phyloP scores from a whole-genome alignment of 2,797 vertebrate genomes.

The Lycodopsis pacificus region DNA sequence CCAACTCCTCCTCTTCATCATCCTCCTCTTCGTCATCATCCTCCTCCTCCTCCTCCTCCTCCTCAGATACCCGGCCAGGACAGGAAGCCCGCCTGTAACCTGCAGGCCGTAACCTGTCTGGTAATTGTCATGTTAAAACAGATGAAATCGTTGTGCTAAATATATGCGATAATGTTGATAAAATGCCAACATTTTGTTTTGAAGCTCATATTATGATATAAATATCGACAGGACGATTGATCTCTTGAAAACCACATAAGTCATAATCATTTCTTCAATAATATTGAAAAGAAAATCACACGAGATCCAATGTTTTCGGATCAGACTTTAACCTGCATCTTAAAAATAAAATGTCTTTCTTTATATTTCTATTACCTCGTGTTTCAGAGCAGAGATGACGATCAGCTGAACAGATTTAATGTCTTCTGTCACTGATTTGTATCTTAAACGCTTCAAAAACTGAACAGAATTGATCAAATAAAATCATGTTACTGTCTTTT shows the following conservation, averaged over 20 bases:
- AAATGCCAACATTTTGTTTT: too few species aligned
- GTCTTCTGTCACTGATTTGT: neutral
- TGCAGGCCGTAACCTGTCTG: neutral
- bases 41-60: neutral
- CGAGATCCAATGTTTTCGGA: neutral
- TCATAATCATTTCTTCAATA: neutral
- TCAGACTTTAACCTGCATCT: neutral
- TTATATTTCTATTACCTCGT: neutral
- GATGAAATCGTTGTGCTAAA: neutral
- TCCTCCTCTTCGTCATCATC: neutral
- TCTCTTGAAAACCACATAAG: neutral
- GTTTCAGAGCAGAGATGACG: constrained; percentile 1
- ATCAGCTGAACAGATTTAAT: neutral
- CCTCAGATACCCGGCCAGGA: constrained; percentile 51
- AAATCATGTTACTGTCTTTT: constrained; percentile 26
- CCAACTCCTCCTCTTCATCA: neutral
- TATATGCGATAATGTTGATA: neutral
- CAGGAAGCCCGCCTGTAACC: constrained; percentile 55
- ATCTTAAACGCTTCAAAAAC: neutral
- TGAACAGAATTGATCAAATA: neutral
- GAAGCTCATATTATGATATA: too few species aligned
- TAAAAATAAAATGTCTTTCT: neutral
- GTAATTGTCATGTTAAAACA: too few species aligned
- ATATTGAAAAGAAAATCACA: neutral
- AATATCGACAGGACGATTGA: neutral